phyloP scores from a whole-genome alignment of 2,113 vertebrate genomes.

The Pachycephala philippinensis region DNA sequence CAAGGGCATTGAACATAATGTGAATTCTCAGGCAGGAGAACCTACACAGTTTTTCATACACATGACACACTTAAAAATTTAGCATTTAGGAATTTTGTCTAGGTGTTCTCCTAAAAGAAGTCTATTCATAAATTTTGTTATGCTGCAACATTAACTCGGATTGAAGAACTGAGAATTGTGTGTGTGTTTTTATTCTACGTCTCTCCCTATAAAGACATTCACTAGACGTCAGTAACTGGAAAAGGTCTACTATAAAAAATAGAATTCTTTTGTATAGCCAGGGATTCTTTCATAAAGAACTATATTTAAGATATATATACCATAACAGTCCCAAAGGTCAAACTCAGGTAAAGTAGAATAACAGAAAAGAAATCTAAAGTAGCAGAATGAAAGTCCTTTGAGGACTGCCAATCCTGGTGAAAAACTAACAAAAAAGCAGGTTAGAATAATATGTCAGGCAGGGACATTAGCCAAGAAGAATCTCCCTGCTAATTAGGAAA shows the following conservation, averaged over 20 bases:
- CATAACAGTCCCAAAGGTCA: not conserved
- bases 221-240: not conserved
- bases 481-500: not conserved
- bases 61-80: not conserved
- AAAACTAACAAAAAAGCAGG: not conserved
- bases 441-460: not conserved
- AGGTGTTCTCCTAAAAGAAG: not conserved
- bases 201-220: not conserved
- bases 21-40: not conserved
- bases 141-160: rapidly evolving
- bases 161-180: not conserved
- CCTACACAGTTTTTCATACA: not conserved
- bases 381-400: not conserved
- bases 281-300: not conserved
- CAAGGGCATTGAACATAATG: not conserved
- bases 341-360: not conserved
- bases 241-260: not conserved
- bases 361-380: not conserved
- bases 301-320: not conserved
- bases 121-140: not conserved
- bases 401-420: not conserved
- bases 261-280: not conserved
- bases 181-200: not conserved
- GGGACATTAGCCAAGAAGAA: not conserved
- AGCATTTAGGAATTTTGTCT: not conserved